Conservation (phyloP, 2,113 vertebrate genomes). For the Willisornis vidua region DNA sequence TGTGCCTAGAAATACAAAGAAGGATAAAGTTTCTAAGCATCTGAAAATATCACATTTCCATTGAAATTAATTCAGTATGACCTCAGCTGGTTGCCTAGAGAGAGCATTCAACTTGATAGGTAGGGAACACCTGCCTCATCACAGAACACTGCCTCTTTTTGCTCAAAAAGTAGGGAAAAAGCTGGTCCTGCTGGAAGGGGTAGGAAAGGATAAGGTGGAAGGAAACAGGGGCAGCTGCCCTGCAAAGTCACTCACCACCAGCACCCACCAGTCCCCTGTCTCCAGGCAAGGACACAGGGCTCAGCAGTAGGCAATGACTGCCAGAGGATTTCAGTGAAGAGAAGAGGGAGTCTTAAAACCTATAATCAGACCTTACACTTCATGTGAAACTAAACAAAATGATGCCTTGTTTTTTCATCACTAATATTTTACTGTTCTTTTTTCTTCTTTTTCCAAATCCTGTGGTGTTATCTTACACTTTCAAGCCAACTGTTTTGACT, state of each 20-base stretch:
- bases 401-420: neutral
- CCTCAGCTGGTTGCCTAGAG: neutral
- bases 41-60: neutral
- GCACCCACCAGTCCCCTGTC: neutral
- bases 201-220: neutral
- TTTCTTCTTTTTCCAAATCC: neutral
- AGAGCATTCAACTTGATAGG: neutral
- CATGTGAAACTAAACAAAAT: neutral
- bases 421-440: neutral
- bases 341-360: neutral
- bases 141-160: neutral
- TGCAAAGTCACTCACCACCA: neutral
- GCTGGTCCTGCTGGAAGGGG: neutral
- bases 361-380: neutral
- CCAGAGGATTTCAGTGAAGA: neutral
- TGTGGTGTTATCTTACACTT: neutral
- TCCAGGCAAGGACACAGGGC: neutral
- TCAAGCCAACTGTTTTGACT: neutral
- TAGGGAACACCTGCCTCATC: neutral
- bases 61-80: neutral
- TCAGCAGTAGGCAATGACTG: neutral
- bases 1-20: neutral
- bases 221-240: neutral
- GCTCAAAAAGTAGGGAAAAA: neutral
- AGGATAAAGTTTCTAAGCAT: neutral